Percentiles rank a stretch among this genome's conserved stretches.
These are phyloP conservation scores for Macroglossus sobrinus DNA, from an alignment of 2,113 vertebrate genomes.

Conservation along the genomic window DNA sequence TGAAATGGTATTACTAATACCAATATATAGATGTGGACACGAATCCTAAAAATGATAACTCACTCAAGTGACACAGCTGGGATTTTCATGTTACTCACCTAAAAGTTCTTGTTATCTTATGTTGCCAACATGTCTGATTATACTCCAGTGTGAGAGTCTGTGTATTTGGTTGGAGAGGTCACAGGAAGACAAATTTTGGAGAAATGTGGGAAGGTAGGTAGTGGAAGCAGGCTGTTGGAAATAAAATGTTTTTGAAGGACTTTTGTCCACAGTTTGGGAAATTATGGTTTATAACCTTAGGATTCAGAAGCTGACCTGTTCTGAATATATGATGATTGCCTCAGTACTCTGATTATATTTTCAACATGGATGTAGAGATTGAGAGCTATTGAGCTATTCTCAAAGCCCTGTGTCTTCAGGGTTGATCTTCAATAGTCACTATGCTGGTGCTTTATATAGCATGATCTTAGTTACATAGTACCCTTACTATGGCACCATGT, in stretches of 20 bases:
- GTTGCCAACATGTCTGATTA: not conserved
- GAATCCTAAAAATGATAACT: not conserved
- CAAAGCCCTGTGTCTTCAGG: rapidly evolving
- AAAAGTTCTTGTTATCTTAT: not conserved
- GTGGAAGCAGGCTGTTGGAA: not conserved
- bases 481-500: not conserved
- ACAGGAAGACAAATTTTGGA: not conserved
- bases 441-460: not conserved
- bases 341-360: not conserved
- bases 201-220: too few species aligned
- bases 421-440: rapidly evolving
- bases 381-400: not conserved
- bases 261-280: not conserved
- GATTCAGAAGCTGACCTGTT: not conserved
- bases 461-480: too few species aligned
- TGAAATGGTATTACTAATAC: not conserved
- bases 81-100: not conserved
- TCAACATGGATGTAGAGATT: not conserved
- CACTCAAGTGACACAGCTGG: not conserved
- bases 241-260: not conserved
- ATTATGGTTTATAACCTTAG: not conserved
- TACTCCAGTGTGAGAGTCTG: not conserved
- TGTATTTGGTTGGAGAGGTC: not conserved
- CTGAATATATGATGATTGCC: not conserved
- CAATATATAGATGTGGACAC: not conserved